Base-by-base conservation (phyloP, 2,113 vertebrate species). In the Rhineura floridana region DNA sequence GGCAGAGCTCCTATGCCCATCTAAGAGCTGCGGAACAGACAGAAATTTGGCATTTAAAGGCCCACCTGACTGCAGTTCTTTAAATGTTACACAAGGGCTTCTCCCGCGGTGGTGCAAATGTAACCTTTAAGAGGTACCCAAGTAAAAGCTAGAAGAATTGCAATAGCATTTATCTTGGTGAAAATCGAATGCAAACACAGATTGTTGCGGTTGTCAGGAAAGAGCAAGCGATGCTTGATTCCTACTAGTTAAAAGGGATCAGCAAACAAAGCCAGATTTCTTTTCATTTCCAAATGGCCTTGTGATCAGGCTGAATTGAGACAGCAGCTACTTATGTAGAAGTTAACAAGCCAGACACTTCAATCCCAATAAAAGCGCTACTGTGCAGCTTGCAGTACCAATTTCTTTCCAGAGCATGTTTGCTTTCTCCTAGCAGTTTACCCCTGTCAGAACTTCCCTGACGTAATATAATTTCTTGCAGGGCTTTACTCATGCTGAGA, bases 231-330 rank as follows among this genome's bases (percentile, higher is more conserved):
- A 79, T 90, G 94, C 86, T 88, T 87, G 88, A 93, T 90, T 89
- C 23, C 48, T 15, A 83, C 30, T 39, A 91, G 93, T 93, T 92
- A 88, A 70, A 96, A 93, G 86, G 90, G 89, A 21, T 75, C 86
- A 83, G 89, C 94, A 92, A 90, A 95, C 87, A 93, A 94, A 95
- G 80, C 48, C 90, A 65, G 88, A 90, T 94, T 95, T 94, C 92
- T 95, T 96, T 94, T 94, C 85, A 90, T 93, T 93, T 91, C 80
- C 94, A 91, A 94, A 91, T 85, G 80, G 85, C 83, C 81, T 92
- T 96, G 72, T 91, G 93, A 96, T 95, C 94, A 95, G 87, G 52
- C 78, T 91, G 62, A 93, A 95, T 90, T 93, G 93, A 95, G 91
- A 95, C 91, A 93, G 84, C 89, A 89, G 73, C 88, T 88, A 86